Conservation (phyloP, 2,113 vertebrate species). For the Nothoprocta pentlandii region DNA sequence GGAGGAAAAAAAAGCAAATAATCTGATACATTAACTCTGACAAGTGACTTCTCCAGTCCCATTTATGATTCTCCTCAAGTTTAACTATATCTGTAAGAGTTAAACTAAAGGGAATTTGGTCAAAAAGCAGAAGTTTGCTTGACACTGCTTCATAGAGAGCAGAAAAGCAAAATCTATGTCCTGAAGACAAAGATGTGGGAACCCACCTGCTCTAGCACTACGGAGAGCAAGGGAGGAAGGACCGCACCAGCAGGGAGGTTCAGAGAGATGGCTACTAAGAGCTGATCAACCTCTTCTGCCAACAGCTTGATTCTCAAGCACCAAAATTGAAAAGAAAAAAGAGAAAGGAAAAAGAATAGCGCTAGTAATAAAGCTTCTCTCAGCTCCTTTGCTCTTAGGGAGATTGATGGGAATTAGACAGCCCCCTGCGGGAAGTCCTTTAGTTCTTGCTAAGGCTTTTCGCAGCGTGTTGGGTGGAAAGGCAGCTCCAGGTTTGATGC, state of each 20-base stretch:
- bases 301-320: constrained; percentile 1
- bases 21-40: background rate
- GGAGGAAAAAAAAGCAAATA: background rate
- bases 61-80: background rate
- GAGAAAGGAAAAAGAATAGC: background rate
- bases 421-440: constrained; percentile 77
- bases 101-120: constrained; percentile 8
- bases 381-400: constrained; percentile 57
- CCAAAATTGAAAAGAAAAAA: background rate
- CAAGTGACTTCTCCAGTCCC: background rate
- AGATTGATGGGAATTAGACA: constrained; percentile 79
- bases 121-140: background rate
- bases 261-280: constrained; percentile 34
- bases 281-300: constrained; percentile 40
- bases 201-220: background rate
- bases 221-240: background rate
- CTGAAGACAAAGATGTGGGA: background rate
- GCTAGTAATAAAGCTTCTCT: constrained; percentile 61
- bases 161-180: background rate
- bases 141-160: background rate
- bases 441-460: constrained; percentile 72
- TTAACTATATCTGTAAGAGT: constrained; percentile 40
- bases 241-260: background rate
- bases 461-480: constrained; percentile 67
- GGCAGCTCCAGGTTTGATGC: constrained; percentile 71